phyloP scores from a whole-genome alignment of 2,113 vertebrate genomes.

The Oreochromis tanganicae region DNA sequence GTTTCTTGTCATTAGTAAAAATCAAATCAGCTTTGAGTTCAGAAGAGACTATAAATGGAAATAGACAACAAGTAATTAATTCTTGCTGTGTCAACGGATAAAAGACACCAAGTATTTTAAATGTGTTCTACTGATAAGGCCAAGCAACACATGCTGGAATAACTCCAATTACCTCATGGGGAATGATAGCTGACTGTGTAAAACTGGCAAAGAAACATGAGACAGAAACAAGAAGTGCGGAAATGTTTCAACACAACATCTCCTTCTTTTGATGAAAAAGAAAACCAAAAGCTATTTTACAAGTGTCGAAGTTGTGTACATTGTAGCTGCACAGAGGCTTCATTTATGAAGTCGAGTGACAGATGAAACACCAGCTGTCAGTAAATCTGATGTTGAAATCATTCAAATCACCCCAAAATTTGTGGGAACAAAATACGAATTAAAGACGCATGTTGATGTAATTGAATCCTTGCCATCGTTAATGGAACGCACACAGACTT shows the following conservation, averaged over 20 bases:
- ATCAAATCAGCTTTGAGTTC: not conserved
- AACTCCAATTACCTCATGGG: constrained; percentile 9
- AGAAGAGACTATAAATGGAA: not conserved
- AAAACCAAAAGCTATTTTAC: not conserved
- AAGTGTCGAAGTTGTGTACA: not conserved
- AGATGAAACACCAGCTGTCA: constrained; percentile 13
- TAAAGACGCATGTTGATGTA: not conserved
- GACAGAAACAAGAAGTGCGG: not conserved
- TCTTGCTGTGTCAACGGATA: not conserved
- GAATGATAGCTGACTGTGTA: constrained; percentile 17
- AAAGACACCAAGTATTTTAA: constrained; percentile 1
- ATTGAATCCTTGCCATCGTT: not conserved
- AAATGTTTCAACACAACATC: not conserved
- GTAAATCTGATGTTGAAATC: not conserved
- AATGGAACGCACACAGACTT: not conserved
- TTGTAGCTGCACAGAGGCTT: not conserved
- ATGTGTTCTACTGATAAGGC: not conserved
- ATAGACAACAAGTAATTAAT: not conserved
- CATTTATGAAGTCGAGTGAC: not conserved
- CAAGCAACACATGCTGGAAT: not conserved
- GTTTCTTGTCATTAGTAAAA: not conserved
- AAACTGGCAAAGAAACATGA: constrained; percentile 28
- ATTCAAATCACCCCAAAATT: not conserved
- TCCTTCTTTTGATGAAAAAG: not conserved
- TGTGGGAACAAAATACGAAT: not conserved